Evolutionary conservation across 2,797 vertebrate species (phyloP), one percentile per base, ranked within the genome.

Genomic region (Geotria australis): DNA sequence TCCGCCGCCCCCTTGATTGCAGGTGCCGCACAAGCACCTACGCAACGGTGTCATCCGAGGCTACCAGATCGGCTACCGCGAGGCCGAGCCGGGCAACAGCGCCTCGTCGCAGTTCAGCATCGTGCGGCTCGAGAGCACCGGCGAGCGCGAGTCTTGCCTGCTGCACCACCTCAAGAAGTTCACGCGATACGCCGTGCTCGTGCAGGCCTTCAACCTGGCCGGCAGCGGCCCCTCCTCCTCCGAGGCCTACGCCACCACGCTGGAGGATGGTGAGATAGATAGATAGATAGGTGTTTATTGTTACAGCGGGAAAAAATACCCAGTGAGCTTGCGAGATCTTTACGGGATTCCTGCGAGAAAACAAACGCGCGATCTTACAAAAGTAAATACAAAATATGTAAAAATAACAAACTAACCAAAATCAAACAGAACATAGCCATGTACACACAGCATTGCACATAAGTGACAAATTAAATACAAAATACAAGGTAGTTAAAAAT

Each of bases 61-160:
- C 56, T 96, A 91, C 71, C 89, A 98, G 70, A 91, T 95, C 47
- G 86, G 91, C 57, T 96, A 81, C 66, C 77, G 88, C n/a, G 88
- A 95, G 65, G 93, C 88, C 71, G 93, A 85, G 60, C 81, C 85
- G 0, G 86, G 85, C 1, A 38, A 24, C 38, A 24, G 51, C 8
- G 84, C 85, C 7, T 89, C 81, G 64, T 85, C 85, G 69, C 89
- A 98, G 67, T 96, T 96, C 69, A 96, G 81, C 67, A 91, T 94
- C 63, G 78, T 95, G 74, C 91, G 79, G 11, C 73, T 96, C 9
- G 91, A 98, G 71, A 85, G 81, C 62, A 88, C 84, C 0, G 91
- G 91, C 1, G 89, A 96, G 75, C 86, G 73, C 0, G 91, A 98
- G 69, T 74, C 78, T 58, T 79, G 94, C 58, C 72, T 80, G 0